Evolutionary conservation across 2,797 vertebrate species (phyloP), one percentile per base, ranked within the genome.

Genomic region (Diplodus puntazzo): DNA sequence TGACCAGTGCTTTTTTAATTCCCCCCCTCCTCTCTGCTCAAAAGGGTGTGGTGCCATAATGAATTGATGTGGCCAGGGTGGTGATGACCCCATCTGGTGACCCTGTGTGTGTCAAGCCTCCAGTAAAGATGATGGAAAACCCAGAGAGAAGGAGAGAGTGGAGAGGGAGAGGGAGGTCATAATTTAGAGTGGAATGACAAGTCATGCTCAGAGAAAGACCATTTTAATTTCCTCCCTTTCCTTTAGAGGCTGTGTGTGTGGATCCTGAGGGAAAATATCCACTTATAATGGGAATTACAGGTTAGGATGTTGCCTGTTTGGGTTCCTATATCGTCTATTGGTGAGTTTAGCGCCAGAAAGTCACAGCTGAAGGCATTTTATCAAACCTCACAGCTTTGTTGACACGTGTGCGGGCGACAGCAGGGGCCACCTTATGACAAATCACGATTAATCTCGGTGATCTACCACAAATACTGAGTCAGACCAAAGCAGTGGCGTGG

Each of bases 301-400:
- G 34, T 34, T 34, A 34, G 34, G 34, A 34, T 34, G 34, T 34
- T 34, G 42, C 23, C 43, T 13, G 5, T 45, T 17, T n/a, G 2
- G 13, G 5, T 34, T 57, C 52, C 39, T 58, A 53, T 52, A 11
- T 34, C 14, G 8, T 25, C 20, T 45, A 2, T 42, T 3, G 16
- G 52, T 49, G n/a, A 50, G 55, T 70, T 74, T 12, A 12, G 25
- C 34, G 43, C 54, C 30, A 49, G 60, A 60, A 58, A 81, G 69
- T 78, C 77, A 57, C 20, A 68, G 25, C 70, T 59, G 55, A 70
- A 75, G 79, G 25, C 52, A 57, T 75, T 63, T 63, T 30, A 79
- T 73, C 54, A 81, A 72, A 73, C n/a, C 60, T 85, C 76, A 88
- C 86, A 85, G 82, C 78, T 90, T 90, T 88, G 87, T 79, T 75